phyloP scores from a whole-genome alignment of 2,888 invertebrate genomes.

The Limnephilus marmoratus region DNA sequence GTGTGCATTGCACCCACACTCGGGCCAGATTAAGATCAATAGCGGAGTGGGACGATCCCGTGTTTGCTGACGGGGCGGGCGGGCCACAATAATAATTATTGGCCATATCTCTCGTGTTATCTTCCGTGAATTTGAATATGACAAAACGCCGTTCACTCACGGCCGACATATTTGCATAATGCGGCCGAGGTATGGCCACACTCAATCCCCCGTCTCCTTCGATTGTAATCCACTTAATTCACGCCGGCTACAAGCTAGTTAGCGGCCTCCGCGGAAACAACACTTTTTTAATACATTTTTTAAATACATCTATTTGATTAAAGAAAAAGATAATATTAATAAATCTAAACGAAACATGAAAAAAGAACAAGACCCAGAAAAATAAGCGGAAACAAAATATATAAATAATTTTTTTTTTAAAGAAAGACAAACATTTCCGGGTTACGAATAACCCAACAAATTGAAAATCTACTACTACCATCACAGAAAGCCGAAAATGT shows the following conservation, averaged over 20 bases:
- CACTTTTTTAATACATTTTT: background rate
- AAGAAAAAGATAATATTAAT: no score
- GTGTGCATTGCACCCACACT: background rate
- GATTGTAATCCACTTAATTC: background rate
- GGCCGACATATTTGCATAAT: constrained; percentile 48
- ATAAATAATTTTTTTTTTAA: no score
- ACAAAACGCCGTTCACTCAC: constrained; percentile 53
- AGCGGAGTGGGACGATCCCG: background rate
- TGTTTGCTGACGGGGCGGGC: constrained; percentile 11
- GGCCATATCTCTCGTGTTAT: constrained; percentile 50
- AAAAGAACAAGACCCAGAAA: no score
- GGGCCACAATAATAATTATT: constrained; percentile 31
- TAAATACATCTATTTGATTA: no score
- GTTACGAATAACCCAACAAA: no score
- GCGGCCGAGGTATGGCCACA: background rate
- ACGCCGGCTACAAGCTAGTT: background rate
- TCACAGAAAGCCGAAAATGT: no score
- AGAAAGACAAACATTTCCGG: no score
- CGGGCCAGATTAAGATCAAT: background rate
- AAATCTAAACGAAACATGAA: no score
- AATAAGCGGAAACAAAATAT: no score
- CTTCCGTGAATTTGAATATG: constrained; percentile 52
- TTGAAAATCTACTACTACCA: no score
- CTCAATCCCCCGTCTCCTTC: background rate
- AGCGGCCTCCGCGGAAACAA: background rate